A percentile compares a stretch with the other conserved stretches of the same genome.
Conservation (phyloP, 2,113 vertebrate genomes). For the Petroica traversi region DNA sequence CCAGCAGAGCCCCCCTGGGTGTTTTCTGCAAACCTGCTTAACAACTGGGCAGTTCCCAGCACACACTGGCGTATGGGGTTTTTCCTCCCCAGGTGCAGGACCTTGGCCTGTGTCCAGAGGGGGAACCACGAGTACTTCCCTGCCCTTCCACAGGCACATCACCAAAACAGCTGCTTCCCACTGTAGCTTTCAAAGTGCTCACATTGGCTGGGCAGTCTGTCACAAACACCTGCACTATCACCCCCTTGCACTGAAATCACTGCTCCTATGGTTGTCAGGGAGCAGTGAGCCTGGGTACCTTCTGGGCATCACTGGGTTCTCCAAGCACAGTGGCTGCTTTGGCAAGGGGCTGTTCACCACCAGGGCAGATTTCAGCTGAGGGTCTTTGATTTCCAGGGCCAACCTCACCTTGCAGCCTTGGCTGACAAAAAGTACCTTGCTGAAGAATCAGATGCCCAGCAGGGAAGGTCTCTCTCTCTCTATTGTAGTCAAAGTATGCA, state of each 20-base stretch:
- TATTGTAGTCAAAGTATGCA: background rate
- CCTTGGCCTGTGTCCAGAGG: background rate
- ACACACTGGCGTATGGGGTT: background rate
- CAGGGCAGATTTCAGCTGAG: background rate
- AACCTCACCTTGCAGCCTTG: background rate
- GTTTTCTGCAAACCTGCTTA: background rate
- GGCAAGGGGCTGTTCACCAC: background rate
- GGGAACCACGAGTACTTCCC: background rate
- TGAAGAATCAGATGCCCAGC: background rate
- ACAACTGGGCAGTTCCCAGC: background rate
- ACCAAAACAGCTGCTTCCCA: background rate
- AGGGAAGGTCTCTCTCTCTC: background rate
- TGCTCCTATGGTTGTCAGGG: background rate
- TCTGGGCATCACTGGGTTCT: background rate
- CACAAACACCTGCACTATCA: background rate
- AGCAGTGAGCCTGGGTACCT: background rate
- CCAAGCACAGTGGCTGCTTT: background rate
- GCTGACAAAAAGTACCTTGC: background rate
- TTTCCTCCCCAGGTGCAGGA: background rate
- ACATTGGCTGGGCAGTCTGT: background rate
- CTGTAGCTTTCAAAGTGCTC: background rate
- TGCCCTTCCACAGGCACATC: background rate
- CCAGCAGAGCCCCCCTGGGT: too few species aligned
- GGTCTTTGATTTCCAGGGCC: background rate
- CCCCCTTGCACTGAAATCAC: background rate